These are phyloP conservation scores for Lamellibrachia columna DNA, from an alignment of 2,888 invertebrate species.

Conservation along the genomic window DNA sequence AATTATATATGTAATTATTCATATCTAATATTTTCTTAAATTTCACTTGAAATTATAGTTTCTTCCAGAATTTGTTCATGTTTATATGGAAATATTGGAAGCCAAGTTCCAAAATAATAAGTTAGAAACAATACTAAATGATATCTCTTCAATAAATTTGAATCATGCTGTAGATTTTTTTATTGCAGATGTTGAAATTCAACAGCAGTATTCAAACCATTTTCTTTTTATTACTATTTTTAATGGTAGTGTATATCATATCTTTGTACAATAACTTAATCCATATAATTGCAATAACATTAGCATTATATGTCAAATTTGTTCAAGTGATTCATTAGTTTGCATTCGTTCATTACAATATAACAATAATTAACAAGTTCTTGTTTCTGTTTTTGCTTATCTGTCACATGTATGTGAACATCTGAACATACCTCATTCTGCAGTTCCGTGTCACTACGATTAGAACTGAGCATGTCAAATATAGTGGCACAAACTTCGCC, in stretches of 20 bases:
- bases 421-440: constrained; percentile 58
- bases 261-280: too few species aligned
- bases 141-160: too few species aligned
- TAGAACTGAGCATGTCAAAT: constrained; percentile 59
- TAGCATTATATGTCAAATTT: too few species aligned
- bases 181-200: too few species aligned
- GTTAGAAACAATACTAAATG: too few species aligned
- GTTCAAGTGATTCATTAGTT: not conserved
- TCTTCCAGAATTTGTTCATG: not conserved
- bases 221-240: too few species aligned
- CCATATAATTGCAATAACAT: too few species aligned
- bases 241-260: too few species aligned
- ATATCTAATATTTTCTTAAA: not conserved
- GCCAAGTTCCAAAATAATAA: too few species aligned
- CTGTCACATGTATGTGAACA: constrained; percentile 20
- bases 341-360: not conserved
- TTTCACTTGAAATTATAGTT: not conserved
- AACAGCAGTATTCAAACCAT: too few species aligned
- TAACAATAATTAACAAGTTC: constrained; percentile 9
- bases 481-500: constrained; percentile 56
- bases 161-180: too few species aligned
- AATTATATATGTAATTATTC: too few species aligned
- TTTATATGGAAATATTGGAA: not conserved
- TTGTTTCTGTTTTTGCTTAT: not conserved
- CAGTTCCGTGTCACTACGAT: constrained; percentile 55